These are phyloP conservation scores for Channallabes apus DNA, from an alignment of 2,797 vertebrate species.

Conservation along the genomic window DNA sequence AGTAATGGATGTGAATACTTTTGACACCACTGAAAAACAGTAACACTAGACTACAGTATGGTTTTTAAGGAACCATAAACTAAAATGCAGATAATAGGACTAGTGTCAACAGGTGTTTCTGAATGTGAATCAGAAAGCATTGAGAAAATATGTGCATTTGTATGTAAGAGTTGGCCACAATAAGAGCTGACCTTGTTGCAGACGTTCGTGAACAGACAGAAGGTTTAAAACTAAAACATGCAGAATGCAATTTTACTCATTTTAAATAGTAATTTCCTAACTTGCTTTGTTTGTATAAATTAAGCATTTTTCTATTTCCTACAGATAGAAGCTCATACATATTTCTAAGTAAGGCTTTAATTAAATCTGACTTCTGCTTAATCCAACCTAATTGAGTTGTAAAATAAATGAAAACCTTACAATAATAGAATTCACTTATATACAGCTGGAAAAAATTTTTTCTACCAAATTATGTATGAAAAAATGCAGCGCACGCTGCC, in stretches of 20 bases:
- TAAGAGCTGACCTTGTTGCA: neutral
- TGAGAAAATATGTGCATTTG: neutral
- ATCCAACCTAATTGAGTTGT: neutral
- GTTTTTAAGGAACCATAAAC: neutral
- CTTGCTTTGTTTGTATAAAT: neutral
- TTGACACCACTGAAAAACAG: no score
- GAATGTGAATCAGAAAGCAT: neutral
- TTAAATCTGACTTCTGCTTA: neutral
- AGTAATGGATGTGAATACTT: no score
- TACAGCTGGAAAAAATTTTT: neutral
- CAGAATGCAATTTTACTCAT: neutral
- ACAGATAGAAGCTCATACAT: neutral
- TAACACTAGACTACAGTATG: neutral
- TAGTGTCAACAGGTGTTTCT: neutral
- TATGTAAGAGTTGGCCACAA: neutral
- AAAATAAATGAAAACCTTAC: conserved; percentile 6
- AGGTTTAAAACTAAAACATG: neutral
- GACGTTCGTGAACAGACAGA: neutral
- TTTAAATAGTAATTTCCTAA: neutral
- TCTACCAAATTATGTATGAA: neutral
- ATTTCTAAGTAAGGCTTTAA: neutral
- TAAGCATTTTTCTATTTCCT: neutral
- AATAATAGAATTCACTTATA: neutral
- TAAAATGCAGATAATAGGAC: neutral
- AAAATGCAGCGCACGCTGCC: neutral